These are phyloP conservation scores for Aselliscus stoliczkanus DNA, from an alignment of 2,797 vertebrate species.

Conservation along the genomic window DNA sequence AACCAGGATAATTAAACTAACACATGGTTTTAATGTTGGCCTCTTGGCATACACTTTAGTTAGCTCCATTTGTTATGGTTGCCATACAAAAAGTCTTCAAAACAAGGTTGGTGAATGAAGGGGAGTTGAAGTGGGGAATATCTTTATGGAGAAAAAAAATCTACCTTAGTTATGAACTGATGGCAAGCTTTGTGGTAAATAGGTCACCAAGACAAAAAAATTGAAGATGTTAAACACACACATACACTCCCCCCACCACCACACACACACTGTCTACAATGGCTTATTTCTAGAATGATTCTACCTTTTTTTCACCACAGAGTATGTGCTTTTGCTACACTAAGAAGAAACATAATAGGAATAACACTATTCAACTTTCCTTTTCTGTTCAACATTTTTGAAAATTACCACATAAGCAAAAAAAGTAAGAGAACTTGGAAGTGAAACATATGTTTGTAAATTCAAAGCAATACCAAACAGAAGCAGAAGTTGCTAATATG, in stretches of 20 bases:
- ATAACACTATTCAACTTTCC: neutral
- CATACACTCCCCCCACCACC: neutral
- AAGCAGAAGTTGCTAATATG: slow-evolving; percentile 84
- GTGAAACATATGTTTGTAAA: slow-evolving; percentile 82
- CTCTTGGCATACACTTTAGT: neutral
- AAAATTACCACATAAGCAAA: slow-evolving; percentile 78
- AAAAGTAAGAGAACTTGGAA: slow-evolving; percentile 78
- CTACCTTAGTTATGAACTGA: neutral
- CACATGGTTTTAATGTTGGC: neutral
- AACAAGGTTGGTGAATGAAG: neutral
- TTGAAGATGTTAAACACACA: neutral
- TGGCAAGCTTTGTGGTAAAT: neutral
- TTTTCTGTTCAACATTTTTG: slow-evolving; percentile 56
- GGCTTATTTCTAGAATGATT: neutral
- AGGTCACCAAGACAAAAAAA: neutral
- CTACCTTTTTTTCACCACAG: neutral
- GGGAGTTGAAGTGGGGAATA: neutral
- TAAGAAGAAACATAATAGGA: neutral
- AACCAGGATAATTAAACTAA: neutral
- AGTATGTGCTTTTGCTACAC: neutral
- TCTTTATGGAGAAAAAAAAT: neutral
- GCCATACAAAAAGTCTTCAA: neutral
- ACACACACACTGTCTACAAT: no score
- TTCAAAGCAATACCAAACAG: slow-evolving; percentile 80
- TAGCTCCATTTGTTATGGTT: neutral